Evolutionary conservation across 2,113 vertebrate genomes (phyloP).

Genomic region (Pollachius pollachius): DNA sequence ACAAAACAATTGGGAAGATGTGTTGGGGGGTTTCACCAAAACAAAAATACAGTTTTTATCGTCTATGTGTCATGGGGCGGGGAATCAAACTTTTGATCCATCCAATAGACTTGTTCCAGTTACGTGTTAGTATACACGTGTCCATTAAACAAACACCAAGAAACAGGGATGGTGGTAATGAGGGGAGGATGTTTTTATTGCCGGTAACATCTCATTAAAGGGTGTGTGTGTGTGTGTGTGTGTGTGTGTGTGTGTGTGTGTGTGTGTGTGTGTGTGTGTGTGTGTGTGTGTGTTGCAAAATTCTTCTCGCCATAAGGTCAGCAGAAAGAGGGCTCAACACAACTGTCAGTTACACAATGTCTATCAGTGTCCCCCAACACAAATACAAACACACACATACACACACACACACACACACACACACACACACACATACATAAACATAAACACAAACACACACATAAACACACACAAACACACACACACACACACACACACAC

Average conservation of each 20-base stretch:
- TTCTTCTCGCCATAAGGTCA: constrained; percentile 6
- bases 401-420: not conserved
- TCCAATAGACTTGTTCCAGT: no score
- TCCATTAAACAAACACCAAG: no score
- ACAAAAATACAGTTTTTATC: no score
- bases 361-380: no score
- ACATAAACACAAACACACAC: constrained; percentile 13
- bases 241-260: constrained; percentile 21
- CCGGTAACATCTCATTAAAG: constrained; percentile 49
- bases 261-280: constrained; percentile 29
- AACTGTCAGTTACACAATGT: no score
- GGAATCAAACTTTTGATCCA: no score
- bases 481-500: constrained; percentile 10
- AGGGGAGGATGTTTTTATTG: constrained; percentile 63
- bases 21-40: no score
- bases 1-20: no score
- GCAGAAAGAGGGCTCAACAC: constrained; percentile 3
- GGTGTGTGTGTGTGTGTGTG: constrained; percentile 30
- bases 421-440: constrained; percentile 5
- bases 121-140: no score
- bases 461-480: no score
- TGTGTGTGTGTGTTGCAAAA: constrained; percentile 15
- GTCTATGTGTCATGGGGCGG: no score
- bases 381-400: no score
- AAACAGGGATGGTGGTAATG: not conserved